phyloP scores from a whole-genome alignment of 2,888 invertebrate genomes.

The Coecobrya sp. region DNA sequence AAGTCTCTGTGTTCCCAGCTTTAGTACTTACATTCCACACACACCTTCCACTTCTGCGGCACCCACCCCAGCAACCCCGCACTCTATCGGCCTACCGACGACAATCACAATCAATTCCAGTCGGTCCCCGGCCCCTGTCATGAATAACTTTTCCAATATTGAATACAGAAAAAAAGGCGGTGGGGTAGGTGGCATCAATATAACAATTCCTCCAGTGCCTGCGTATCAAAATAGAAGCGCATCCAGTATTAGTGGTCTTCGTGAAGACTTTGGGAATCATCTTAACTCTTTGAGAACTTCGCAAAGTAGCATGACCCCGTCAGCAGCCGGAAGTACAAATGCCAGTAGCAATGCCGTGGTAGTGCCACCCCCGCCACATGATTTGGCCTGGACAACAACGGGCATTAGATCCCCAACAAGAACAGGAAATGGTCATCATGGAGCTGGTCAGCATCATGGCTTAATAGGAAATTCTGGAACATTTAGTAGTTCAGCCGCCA shows the following conservation, averaged over 20 bases:
- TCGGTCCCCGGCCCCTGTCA: slow-evolving; percentile 43
- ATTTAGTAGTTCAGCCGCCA: slow-evolving; percentile 81
- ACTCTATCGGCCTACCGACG: slow-evolving; percentile 72
- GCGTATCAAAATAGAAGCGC: slow-evolving; percentile 83
- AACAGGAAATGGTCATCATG: slow-evolving; percentile 65
- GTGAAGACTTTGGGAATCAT: slow-evolving; percentile 81
- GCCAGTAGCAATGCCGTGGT: slow-evolving; percentile 70
- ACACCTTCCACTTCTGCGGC: slow-evolving; percentile 43
- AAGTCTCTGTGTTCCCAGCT: slow-evolving; percentile 72
- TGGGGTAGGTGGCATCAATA: slow-evolving; percentile 61
- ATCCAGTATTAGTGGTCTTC: slow-evolving; percentile 81
- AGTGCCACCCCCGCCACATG: slow-evolving; percentile 68
- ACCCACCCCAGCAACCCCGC: background rate
- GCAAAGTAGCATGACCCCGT: slow-evolving; percentile 80
- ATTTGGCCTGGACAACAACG: slow-evolving; percentile 60
- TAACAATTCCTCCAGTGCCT: slow-evolving; percentile 75
- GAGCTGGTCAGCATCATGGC: slow-evolving; percentile 57
- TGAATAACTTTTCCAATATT: slow-evolving; percentile 70
- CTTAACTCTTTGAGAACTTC: slow-evolving; percentile 81
- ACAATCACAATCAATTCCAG: slow-evolving; percentile 77
- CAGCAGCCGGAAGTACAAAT: slow-evolving; percentile 72
- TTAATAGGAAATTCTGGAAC: slow-evolving; percentile 81
- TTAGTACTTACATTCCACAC: slow-evolving; percentile 80
- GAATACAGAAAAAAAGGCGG: slow-evolving; percentile 80
- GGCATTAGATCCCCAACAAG: slow-evolving; percentile 75